These are phyloP conservation scores for Pseudoatta argentina DNA, from an alignment of 1,140 invertebrate genomes.

Conservation along the genomic window DNA sequence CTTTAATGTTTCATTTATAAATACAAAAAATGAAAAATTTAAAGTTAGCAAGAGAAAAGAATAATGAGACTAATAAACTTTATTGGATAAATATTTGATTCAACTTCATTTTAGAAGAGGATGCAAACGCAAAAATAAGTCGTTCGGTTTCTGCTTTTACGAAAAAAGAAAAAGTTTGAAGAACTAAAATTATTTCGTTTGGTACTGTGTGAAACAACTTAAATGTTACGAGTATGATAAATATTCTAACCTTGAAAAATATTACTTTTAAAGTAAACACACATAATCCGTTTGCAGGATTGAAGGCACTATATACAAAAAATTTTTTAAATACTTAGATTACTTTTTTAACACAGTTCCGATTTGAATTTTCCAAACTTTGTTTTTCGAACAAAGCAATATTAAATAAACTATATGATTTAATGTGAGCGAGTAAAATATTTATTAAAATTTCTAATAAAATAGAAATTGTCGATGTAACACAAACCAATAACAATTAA, in stretches of 20 bases:
- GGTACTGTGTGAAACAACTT: background rate
- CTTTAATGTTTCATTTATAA: background rate
- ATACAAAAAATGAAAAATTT: background rate
- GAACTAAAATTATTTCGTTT: background rate
- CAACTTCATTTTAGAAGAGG: background rate
- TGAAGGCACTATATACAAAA: too few species aligned
- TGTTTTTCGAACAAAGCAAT: background rate
- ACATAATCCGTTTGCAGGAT: too few species aligned
- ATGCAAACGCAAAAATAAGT: background rate
- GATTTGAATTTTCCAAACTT: background rate
- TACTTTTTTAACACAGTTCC: background rate
- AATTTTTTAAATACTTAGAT: background rate
- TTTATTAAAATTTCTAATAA: background rate
- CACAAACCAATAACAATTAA: background rate
- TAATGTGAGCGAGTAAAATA: background rate
- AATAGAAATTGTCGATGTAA: background rate
- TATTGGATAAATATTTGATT: background rate
- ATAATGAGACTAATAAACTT: background rate
- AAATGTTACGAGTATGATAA: background rate
- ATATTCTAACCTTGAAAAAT: background rate
- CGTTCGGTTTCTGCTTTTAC: background rate
- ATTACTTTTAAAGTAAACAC: background rate
- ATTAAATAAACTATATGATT: background rate
- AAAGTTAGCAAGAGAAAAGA: background rate
- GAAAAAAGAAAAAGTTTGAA: background rate